Percentiles rank a stretch among this genome's conserved stretches.
phyloP scores from a whole-genome alignment of 2,888 invertebrate species.

The Druceiella hillmani region DNA sequence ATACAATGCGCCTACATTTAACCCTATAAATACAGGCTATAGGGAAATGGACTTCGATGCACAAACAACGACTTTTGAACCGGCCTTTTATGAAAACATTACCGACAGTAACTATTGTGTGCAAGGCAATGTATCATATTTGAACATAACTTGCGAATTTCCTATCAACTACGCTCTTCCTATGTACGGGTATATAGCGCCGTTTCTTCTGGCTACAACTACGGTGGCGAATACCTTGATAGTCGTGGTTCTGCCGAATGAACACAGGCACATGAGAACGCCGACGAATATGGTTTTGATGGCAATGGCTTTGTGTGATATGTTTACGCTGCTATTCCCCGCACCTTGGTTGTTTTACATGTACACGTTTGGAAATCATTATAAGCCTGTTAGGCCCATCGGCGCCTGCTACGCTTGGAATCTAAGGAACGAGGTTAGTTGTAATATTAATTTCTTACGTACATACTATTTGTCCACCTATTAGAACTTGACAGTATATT shows the following conservation, averaged over 20 bases:
- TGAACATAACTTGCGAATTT: slow-evolving; percentile 63
- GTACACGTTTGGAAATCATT: slow-evolving; percentile 85
- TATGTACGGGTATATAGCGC: slow-evolving; percentile 73
- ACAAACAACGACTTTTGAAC: too few relatives aligned
- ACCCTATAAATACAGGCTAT: too few relatives aligned
- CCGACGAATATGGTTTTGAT: slow-evolving; percentile 90
- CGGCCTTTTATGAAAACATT: too few relatives aligned
- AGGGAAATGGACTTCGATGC: too few relatives aligned
- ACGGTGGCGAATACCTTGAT: slow-evolving; percentile 89
- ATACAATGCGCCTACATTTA: too few relatives aligned
- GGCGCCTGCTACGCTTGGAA: slow-evolving; percentile 75
- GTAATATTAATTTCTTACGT: too few relatives aligned
- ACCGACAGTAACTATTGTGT: too few relatives aligned
- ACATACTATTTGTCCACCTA: too few relatives aligned
- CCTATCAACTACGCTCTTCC: slow-evolving; percentile 64
- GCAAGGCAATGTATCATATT: too few relatives aligned
- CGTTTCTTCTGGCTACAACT: slow-evolving; percentile 79
- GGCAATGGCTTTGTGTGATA: slow-evolving; percentile 95
- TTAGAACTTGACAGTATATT: too few relatives aligned
- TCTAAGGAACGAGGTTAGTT: slow-evolving; percentile 71
- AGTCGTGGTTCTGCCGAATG: slow-evolving; percentile 81
- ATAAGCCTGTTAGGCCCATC: slow-evolving; percentile 70
- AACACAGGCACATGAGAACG: slow-evolving; percentile 86
- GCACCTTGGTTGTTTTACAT: slow-evolving; percentile 89
- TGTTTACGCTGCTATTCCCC: slow-evolving; percentile 87